These are phyloP conservation scores for Carapus acus DNA, from an alignment of 2,797 vertebrate species.

Conservation along the genomic window DNA sequence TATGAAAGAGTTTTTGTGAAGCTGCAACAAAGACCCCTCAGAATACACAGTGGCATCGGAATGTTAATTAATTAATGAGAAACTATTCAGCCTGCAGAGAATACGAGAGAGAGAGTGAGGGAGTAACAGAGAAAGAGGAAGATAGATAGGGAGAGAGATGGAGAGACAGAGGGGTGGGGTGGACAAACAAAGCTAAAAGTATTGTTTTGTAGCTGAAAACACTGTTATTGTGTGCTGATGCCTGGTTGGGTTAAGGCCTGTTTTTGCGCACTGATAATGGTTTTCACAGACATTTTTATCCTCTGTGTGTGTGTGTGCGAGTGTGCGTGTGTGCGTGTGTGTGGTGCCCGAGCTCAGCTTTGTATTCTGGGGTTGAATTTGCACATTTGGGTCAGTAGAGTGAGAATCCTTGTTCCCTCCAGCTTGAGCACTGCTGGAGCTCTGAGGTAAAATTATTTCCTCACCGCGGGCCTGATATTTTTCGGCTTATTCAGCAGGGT, in stretches of 20 bases:
- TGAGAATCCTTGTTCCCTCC: conserved; percentile 17
- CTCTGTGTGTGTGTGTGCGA: not conserved
- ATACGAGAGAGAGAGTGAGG: conserved; percentile 38
- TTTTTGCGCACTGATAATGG: not conserved
- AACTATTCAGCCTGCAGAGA: conserved; percentile 68
- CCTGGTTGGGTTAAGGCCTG: not conserved
- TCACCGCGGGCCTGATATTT: conserved; percentile 22
- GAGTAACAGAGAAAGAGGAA: not conserved
- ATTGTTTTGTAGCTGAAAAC: conserved; percentile 13
- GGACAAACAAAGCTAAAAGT: conserved; percentile 14
- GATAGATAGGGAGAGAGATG: conserved; percentile 19
- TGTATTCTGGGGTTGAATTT: too few species aligned
- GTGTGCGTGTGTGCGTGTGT: too few species aligned
- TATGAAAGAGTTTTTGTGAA: conserved; percentile 71
- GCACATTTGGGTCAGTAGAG: conserved; percentile 6
- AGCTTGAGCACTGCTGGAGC: conserved; percentile 29
- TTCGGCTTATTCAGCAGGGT: conserved; percentile 19
- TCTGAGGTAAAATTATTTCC: conserved; percentile 7
- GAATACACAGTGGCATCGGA: conserved; percentile 71
- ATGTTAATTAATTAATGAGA: conserved; percentile 80
- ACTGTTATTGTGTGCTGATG: not conserved
- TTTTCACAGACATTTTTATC: not conserved
- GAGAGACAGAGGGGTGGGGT: conserved; percentile 18
- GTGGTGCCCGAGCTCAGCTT: too few species aligned
- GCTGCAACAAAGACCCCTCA: conserved; percentile 70